A percentile compares a stretch with the other conserved stretches of the same genome.
Conservation (phyloP, 2,797 vertebrate species). For the Acipenser ruthenus region DNA sequence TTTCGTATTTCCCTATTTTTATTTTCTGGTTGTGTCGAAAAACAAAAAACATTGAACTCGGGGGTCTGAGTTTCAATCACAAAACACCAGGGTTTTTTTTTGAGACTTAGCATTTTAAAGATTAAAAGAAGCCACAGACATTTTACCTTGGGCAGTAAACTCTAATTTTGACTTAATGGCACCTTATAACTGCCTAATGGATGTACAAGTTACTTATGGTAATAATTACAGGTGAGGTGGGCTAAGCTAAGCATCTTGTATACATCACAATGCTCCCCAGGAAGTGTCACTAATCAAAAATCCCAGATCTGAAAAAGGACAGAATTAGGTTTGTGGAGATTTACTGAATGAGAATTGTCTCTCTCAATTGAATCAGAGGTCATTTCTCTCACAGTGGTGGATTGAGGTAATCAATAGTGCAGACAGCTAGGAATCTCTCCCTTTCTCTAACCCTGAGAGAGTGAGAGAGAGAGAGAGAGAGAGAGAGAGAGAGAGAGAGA, state of each 20-base stretch:
- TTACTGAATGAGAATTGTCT: conserved; percentile 25
- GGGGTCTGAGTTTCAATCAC: too few relatives aligned
- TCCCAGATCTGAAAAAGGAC: conserved; percentile 2
- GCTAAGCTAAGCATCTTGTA: not conserved
- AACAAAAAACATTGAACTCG: too few relatives aligned
- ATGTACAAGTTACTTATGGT: not conserved
- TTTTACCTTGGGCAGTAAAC: not conserved
- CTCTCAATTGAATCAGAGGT: conserved; percentile 29
- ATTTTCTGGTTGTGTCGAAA: too few relatives aligned
- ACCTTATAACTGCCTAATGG: not conserved
- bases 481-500: conserved; percentile 13
- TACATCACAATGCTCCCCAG: conserved; percentile 4
- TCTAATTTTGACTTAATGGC: not conserved
- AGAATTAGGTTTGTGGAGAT: conserved; percentile 16
- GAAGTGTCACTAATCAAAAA: conserved; percentile 5
- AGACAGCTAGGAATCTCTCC: conserved; percentile 18
- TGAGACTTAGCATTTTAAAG: not conserved
- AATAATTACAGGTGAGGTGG: conserved; percentile 9
- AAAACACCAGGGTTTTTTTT: too few relatives aligned
- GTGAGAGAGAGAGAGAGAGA: conserved; percentile 13
- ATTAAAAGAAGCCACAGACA: conserved; percentile 4
- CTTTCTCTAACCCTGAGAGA: conserved; percentile 16
- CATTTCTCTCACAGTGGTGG: conserved; percentile 12
- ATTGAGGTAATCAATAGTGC: conserved; percentile 26
- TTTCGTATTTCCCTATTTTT: too few relatives aligned